A percentile compares a stretch with the other conserved stretches of the same genome.
phyloP scores from a whole-genome alignment of 2,797 vertebrate species.

The Anguilla anguilla region DNA sequence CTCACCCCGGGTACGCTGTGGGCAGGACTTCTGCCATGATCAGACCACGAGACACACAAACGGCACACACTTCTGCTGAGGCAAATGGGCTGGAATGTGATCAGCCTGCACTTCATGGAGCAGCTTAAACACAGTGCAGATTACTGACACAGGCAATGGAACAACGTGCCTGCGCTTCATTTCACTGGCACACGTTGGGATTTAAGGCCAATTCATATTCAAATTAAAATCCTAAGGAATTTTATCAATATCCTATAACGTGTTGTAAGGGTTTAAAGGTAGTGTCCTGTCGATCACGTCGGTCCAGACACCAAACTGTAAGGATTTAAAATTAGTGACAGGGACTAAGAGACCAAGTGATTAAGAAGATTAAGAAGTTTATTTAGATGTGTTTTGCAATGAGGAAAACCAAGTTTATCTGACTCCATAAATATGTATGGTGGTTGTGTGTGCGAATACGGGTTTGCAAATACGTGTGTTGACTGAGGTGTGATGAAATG shows the following conservation, averaged over 20 bases:
- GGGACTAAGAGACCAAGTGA: too few relatives aligned
- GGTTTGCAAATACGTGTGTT: too few relatives aligned
- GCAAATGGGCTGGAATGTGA: background rate
- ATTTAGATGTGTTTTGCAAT: too few relatives aligned
- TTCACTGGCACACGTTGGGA: background rate
- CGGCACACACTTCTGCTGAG: background rate
- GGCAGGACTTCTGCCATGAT: background rate
- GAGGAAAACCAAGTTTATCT: too few relatives aligned
- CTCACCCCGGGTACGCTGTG: background rate
- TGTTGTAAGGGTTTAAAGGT: too few relatives aligned
- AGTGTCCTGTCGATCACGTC: too few relatives aligned
- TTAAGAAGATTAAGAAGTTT: too few relatives aligned
- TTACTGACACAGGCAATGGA: background rate
- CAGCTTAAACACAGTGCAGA: background rate
- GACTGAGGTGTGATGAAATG: too few relatives aligned
- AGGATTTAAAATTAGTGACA: too few relatives aligned
- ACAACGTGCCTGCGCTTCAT: background rate
- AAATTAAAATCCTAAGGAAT: background rate
- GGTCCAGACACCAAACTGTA: too few relatives aligned
- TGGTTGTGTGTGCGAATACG: too few relatives aligned
- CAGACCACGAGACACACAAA: background rate
- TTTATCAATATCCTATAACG: background rate
- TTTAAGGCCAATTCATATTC: background rate
- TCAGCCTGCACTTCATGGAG: background rate
- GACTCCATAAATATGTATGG: too few relatives aligned